Conservation (phyloP, 2,113 vertebrate genomes). For the Crotalus viridis region DNA sequence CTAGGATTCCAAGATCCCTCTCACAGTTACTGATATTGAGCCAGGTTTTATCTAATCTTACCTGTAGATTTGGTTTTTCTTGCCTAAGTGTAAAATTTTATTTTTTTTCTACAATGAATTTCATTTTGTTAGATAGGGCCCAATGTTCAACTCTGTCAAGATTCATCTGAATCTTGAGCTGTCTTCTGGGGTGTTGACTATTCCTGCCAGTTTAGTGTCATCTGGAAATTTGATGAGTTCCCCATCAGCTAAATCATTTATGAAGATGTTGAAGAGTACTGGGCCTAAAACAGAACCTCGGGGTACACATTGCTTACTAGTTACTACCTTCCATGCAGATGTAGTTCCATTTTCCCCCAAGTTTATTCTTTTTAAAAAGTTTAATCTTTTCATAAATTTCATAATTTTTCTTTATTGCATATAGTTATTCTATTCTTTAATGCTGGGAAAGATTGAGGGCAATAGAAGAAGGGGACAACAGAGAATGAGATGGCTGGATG, state of each 20-base stretch:
- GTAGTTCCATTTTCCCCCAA: neutral
- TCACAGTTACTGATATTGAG: neutral
- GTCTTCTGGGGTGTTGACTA: too few species aligned
- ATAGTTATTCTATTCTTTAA: neutral
- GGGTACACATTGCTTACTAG: neutral
- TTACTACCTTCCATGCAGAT: neutral
- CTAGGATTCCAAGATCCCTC: neutral
- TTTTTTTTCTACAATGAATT: neutral
- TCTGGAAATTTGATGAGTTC: too few species aligned
- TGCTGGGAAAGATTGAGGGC: too few species aligned
- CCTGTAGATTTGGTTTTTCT: neutral
- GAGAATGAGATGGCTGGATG: too few species aligned
- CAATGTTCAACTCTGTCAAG: neutral
- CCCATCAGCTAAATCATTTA: too few species aligned
- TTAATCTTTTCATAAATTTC: neutral
- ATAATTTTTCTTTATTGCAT: constrained; percentile 15
- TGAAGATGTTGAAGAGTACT: neutral
- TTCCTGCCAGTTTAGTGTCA: too few species aligned
- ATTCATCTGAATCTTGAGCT: neutral
- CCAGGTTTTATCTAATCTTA: neutral
- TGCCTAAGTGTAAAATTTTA: neutral
- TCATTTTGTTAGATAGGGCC: neutral
- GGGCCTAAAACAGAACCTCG: neutral
- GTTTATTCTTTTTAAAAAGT: neutral
- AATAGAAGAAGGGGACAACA: too few species aligned